phyloP scores from a whole-genome alignment of 2,888 invertebrate genomes.

The Trachelus iudaicus region DNA sequence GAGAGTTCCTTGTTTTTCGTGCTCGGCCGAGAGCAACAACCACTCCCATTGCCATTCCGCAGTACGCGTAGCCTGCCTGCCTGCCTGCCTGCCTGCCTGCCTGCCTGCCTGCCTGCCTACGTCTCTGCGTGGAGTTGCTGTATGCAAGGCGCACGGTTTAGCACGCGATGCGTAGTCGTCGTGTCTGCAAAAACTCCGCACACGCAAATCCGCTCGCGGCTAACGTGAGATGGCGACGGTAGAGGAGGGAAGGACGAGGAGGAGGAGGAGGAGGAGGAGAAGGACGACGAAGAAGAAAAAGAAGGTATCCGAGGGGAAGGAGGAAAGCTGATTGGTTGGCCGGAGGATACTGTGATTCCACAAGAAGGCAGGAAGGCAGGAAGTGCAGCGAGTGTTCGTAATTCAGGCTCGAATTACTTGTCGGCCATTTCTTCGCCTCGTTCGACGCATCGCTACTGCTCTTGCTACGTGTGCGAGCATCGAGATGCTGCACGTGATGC shows the following conservation, averaged over 20 bases:
- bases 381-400: background rate
- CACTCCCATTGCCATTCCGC: conserved; percentile 26
- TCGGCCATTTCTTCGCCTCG: background rate
- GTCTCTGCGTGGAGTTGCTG: background rate
- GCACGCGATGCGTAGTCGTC: conserved; percentile 34
- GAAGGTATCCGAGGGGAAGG: background rate
- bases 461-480: background rate
- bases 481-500: background rate
- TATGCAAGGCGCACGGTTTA: background rate
- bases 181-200: conserved; percentile 44
- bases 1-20: background rate
- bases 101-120: background rate
- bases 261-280: no score
- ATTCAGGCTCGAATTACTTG: background rate
- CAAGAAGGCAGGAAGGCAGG: background rate
- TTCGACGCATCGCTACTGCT: background rate
- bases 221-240: background rate
- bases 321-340: no score
- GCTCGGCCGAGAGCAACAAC: background rate
- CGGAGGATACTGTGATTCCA: background rate
- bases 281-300: background rate
- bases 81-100: background rate
- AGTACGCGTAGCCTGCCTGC: no score
- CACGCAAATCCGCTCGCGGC: conserved; percentile 38
- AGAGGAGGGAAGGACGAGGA: no score